Conservation (phyloP, 2,797 vertebrate genomes). For the Rhabdophis nuchalis region DNA sequence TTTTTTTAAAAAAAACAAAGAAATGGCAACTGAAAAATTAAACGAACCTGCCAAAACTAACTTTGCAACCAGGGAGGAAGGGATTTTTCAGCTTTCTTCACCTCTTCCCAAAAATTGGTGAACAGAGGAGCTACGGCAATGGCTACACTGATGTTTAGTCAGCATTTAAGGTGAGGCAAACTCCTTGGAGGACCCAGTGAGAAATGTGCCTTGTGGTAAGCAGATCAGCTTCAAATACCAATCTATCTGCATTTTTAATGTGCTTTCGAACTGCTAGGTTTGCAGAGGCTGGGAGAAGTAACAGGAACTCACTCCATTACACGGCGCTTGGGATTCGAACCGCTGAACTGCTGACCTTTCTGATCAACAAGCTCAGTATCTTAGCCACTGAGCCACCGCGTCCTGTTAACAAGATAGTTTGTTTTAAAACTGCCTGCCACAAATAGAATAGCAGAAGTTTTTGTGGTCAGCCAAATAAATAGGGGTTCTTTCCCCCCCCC, state of each 20-base stretch:
- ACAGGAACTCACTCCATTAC: too few species aligned
- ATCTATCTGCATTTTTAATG: too few species aligned
- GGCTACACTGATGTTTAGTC: slow-evolving; percentile 71
- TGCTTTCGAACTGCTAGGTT: too few species aligned
- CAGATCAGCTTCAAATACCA: slow-evolving; percentile 94
- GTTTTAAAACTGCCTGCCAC: background rate
- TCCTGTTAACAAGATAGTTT: background rate
- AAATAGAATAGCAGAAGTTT: background rate
- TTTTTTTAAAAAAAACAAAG: background rate
- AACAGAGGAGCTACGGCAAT: rapidly evolving
- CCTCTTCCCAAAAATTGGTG: slow-evolving; percentile 43
- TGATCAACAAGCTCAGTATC: too few species aligned
- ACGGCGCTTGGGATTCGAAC: too few species aligned
- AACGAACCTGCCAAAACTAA: too few species aligned
- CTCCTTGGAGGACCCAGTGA: slow-evolving; percentile 91
- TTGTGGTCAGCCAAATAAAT: background rate
- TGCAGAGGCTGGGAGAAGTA: too few species aligned
- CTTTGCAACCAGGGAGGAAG: background rate
- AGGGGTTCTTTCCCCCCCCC: background rate
- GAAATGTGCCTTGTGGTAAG: slow-evolving; percentile 83
- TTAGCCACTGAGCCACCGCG: too few species aligned
- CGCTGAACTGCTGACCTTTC: too few species aligned
- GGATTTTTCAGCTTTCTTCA: too few species aligned
- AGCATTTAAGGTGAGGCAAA: slow-evolving; percentile 86
- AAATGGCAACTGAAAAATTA: background rate